Conservation (phyloP, 2,797 vertebrate species). For the Sebastes minor region DNA sequence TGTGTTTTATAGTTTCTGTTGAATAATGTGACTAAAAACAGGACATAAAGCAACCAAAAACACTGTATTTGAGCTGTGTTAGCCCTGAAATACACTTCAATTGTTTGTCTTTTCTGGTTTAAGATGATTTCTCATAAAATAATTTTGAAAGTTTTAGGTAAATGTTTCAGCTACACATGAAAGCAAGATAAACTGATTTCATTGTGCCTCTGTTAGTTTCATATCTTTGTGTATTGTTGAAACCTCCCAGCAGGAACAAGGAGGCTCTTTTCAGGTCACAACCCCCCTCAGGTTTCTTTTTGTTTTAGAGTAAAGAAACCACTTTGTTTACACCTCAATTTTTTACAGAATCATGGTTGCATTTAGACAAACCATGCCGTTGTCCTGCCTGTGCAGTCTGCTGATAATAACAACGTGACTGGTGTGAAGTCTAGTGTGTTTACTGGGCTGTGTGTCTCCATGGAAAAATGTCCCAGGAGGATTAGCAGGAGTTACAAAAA, state of each 20-base stretch:
- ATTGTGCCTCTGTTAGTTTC: background rate
- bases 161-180: background rate
- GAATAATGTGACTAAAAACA: background rate
- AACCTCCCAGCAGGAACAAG: constrained; percentile 24
- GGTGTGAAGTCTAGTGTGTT: constrained; percentile 27
- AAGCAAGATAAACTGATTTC: background rate
- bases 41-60: background rate
- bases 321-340: background rate
- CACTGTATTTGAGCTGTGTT: background rate
- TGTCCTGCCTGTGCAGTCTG: constrained; percentile 10
- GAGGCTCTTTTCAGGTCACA: background rate
- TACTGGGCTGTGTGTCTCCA: constrained; percentile 42
- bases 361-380: background rate
- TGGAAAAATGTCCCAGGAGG: constrained; percentile 55
- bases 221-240: constrained; percentile 8
- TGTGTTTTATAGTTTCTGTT: background rate
- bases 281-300: background rate
- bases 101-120: background rate
- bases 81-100: background rate
- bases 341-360: background rate
- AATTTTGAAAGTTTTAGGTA: background rate
- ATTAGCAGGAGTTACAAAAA: constrained; percentile 51
- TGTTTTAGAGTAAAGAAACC: background rate
- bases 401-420: constrained; percentile 34
- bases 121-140: background rate